Percentiles rank a stretch among this genome's conserved stretches.
These are phyloP conservation scores for Polyergus mexicanus DNA, from an alignment of 1,140 invertebrate species.

Conservation along the genomic window DNA sequence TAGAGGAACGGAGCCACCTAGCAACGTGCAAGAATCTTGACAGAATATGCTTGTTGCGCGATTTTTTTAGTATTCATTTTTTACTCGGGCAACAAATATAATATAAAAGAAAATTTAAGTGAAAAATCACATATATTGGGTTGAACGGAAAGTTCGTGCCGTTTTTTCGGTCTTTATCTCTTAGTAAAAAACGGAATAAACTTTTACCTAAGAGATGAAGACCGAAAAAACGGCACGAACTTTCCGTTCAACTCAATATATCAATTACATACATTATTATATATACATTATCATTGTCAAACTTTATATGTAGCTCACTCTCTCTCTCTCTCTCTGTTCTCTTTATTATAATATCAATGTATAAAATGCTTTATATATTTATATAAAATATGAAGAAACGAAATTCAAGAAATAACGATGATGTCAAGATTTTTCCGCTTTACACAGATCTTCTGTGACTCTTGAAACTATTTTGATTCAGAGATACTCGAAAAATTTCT, in stretches of 20 bases:
- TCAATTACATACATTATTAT: neutral
- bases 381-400: neutral
- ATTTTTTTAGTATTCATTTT: slow-evolving; percentile 32
- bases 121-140: neutral
- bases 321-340: no score
- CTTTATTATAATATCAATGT: neutral
- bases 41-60: neutral
- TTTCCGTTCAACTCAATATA: no score
- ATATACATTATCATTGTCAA: neutral
- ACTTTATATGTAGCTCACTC: neutral
- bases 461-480: slow-evolving; percentile 53
- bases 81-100: neutral
- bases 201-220: no score
- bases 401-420: slow-evolving; percentile 22
- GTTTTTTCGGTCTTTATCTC: no score
- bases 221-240: no score
- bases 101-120: neutral
- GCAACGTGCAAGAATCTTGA: slow-evolving; percentile 53
- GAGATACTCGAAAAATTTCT: slow-evolving; percentile 53
- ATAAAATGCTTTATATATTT: neutral
- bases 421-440: neutral
- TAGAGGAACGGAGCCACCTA: slow-evolving; percentile 17
- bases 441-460: neutral
- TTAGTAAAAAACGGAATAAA: no score
- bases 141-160: no score